Conservation (phyloP, 2,797 vertebrate species). For the Enteromius afrohamiltoni region DNA sequence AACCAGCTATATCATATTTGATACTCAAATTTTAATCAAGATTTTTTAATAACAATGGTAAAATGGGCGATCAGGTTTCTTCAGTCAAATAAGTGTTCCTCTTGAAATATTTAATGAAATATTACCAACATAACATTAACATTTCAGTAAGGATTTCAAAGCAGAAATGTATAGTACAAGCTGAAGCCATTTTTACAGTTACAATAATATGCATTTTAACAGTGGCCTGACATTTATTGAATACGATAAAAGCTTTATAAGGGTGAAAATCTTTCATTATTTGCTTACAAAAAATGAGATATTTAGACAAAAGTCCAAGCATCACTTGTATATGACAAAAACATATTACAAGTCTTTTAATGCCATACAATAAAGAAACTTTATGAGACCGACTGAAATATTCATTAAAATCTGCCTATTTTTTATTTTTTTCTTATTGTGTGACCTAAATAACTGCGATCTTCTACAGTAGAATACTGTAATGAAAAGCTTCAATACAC, state of each 20-base stretch:
- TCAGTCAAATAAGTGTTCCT: not conserved
- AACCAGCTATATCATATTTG: no score
- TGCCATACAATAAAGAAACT: not conserved
- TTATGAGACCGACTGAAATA: not conserved
- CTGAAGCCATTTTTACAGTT: not conserved
- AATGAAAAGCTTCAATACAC: not conserved
- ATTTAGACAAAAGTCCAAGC: not conserved
- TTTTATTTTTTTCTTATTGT: not conserved
- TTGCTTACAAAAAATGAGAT: no score
- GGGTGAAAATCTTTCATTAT: not conserved
- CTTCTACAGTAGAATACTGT: no score
- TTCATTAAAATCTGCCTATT: not conserved
- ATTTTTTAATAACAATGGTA: no score
- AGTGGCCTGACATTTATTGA: not conserved
- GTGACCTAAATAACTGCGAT: not conserved
- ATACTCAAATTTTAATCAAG: no score
- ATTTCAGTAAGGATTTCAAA: not conserved
- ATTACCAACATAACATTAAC: not conserved
- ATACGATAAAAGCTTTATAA: not conserved
- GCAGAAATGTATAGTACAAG: no score
- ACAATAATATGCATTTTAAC: not conserved
- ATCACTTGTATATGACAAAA: not conserved
- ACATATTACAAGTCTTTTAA: not conserved
- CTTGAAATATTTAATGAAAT: no score
- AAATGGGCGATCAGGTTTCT: no score